Evolutionary conservation across 2,113 vertebrate species (phyloP).

Genomic region (Pica pica): DNA sequence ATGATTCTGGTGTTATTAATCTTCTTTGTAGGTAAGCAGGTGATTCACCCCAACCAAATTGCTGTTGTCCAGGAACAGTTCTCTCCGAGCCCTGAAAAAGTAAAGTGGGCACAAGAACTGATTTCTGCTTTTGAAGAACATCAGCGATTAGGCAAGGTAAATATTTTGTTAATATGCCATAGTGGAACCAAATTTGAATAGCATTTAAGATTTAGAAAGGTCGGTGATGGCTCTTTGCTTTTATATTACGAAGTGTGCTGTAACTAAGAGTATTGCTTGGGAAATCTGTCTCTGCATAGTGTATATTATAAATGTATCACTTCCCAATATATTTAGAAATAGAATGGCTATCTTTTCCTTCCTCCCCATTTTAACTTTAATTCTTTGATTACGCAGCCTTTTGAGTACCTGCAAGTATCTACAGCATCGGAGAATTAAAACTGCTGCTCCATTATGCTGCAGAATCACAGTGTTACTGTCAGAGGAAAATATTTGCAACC

Average conservation of each 20-base stretch:
- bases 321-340: neutral
- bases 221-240: neutral
- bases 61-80: constrained; percentile 93
- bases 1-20: constrained; percentile 66
- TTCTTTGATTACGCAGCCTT: neutral
- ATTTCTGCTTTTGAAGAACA: constrained; percentile 90
- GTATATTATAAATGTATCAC: neutral
- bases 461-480: neutral
- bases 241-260: neutral
- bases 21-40: constrained; percentile 90
- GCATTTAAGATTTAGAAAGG: constrained; percentile 12
- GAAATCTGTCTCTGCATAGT: neutral
- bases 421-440: neutral
- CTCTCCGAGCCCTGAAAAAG: constrained; percentile 86
- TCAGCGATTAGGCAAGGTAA: constrained; percentile 94
- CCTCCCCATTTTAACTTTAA: neutral
- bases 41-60: constrained; percentile 96
- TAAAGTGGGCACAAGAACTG: constrained; percentile 91
- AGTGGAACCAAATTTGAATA: neutral
- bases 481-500: constrained; percentile 48
- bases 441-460: neutral
- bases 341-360: neutral
- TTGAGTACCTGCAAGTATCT: neutral
- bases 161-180: constrained; percentile 43
- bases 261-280: neutral